Conservation (phyloP, 2,888 invertebrate species). For the Drosophila macrothrix region DNA sequence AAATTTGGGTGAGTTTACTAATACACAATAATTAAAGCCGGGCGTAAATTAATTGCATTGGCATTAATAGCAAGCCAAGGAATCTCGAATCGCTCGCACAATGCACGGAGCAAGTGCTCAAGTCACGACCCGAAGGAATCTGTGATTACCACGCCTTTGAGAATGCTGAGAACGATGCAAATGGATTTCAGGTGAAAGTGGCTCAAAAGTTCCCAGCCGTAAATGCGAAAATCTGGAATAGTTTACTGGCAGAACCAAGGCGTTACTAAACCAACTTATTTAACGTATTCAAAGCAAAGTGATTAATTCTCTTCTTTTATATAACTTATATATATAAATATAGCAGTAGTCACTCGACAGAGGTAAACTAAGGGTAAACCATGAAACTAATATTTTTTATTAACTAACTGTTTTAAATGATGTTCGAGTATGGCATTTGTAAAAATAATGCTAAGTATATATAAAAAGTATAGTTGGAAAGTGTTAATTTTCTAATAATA, state of each 20-base stretch:
- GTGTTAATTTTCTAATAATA: not conserved
- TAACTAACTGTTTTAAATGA: not conserved
- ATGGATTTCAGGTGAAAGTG: constrained; percentile 55
- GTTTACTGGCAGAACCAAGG: constrained; percentile 51
- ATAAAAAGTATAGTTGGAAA: not conserved
- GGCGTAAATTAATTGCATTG: not conserved
- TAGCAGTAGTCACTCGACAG: not conserved
- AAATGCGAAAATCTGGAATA: constrained; percentile 78
- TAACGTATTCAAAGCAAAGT: not conserved
- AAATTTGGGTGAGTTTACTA: constrained; percentile 84
- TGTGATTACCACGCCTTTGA: constrained; percentile 82
- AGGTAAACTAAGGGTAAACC: not conserved
- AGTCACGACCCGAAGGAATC: constrained; percentile 61
- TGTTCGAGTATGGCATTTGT: not conserved
- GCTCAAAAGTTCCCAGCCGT: constrained; percentile 66
- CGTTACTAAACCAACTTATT: constrained; percentile 2
- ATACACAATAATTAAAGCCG: not conserved
- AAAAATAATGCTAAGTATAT: not conserved
- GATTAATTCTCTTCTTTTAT: not conserved
- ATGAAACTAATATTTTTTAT: not conserved
- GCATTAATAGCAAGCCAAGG: constrained; percentile 64
- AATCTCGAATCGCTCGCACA: constrained; percentile 33
- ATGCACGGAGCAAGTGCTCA: constrained; percentile 52
- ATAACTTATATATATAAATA: not conserved
- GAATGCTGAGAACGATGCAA: constrained; percentile 48